A percentile compares a stretch with the other conserved stretches of the same genome.
phyloP scores from a whole-genome alignment of 1,140 invertebrate genomes.

The Caenorhabditis briggsae region DNA sequence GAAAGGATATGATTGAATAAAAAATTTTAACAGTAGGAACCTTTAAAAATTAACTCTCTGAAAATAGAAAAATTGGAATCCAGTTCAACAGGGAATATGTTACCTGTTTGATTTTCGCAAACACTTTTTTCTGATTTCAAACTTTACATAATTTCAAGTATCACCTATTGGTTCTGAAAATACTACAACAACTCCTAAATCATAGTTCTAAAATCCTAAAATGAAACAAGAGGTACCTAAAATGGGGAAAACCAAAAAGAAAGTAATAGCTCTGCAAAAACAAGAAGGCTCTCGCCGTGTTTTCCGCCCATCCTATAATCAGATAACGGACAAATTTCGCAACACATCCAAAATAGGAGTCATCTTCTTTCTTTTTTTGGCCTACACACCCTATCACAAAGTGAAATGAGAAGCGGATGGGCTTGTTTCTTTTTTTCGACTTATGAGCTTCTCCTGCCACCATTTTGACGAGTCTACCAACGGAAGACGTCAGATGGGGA shows the following conservation, averaged over 20 bases:
- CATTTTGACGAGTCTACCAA: constrained; percentile 49
- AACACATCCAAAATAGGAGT: not conserved
- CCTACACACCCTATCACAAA: constrained; percentile 30
- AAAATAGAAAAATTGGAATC: too few species aligned
- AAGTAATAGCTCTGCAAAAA: not conserved
- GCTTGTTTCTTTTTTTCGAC: constrained; percentile 12
- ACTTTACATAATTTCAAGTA: too few species aligned
- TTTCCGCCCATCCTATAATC: constrained; percentile 13
- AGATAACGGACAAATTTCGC: constrained; percentile 51
- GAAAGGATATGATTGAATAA: too few species aligned
- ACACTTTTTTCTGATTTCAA: too few species aligned
- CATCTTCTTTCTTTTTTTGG: not conserved
- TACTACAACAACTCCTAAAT: too few species aligned
- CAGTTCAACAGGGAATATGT: too few species aligned
- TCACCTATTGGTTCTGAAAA: too few species aligned
- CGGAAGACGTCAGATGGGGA: constrained; percentile 6
- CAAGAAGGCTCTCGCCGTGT: constrained; percentile 3
- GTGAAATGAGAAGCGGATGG: constrained; percentile 42
- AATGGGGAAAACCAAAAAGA: not conserved
- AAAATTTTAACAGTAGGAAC: too few species aligned
- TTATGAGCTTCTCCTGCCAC: constrained; percentile 24
- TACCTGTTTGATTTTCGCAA: too few species aligned
- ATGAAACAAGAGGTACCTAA: not conserved
- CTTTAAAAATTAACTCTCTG: too few species aligned
- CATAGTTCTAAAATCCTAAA: too few species aligned